Conservation (phyloP, 2,113 vertebrate genomes). For the Serinus canaria region DNA sequence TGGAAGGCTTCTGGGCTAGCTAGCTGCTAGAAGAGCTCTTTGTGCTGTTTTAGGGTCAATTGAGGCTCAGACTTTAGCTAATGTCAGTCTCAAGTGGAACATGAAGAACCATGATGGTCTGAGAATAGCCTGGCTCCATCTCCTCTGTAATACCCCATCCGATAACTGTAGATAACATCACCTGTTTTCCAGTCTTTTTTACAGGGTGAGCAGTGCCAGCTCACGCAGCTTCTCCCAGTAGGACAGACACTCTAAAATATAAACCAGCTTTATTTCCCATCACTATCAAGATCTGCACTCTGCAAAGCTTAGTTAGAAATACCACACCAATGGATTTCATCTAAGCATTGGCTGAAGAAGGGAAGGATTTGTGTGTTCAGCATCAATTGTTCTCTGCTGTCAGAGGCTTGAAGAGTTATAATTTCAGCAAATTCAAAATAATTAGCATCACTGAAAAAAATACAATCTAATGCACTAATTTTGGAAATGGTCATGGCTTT, state of each 20-base stretch:
- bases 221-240: background rate
- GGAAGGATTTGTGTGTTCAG: background rate
- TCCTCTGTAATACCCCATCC: background rate
- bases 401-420: background rate
- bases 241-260: background rate
- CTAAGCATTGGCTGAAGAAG: background rate
- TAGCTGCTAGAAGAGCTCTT: background rate
- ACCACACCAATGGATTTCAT: background rate
- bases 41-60: background rate
- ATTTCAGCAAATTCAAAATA: background rate
- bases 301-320: background rate
- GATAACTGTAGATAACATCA: background rate
- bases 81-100: background rate
- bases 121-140: background rate
- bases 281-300: background rate
- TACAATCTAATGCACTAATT: background rate
- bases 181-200: background rate
- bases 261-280: background rate
- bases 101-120: background rate
- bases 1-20: background rate
- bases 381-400: fast-evolving
- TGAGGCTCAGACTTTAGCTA: background rate
- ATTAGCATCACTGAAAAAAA: background rate
- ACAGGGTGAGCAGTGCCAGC: background rate
- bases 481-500: background rate